Percentiles rank a stretch among this genome's conserved stretches.
Evolutionary conservation across 37 sponge, comb jelly and placozoan genomes (phyloP).

Genomic region (Hexactinellida sp.): DNA sequence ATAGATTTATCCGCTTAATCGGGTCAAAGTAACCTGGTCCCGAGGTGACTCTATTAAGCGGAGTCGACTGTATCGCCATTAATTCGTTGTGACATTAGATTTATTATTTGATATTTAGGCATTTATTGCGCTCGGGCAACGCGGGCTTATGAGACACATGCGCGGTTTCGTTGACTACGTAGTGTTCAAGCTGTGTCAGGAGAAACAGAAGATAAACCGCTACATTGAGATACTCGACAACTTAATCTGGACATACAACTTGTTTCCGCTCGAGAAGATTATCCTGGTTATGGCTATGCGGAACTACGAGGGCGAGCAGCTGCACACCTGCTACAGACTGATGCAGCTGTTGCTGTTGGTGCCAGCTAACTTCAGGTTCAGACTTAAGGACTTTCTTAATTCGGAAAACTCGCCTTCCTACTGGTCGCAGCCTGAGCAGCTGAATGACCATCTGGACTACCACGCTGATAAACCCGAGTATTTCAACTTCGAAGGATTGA

Average conservation of each 20-base stretch:
- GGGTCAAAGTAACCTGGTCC: no score
- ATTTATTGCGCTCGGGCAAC: background rate
- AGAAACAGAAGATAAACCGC: background rate
- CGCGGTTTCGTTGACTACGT: background rate
- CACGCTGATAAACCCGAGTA: conserved; percentile 1
- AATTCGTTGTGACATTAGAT: no score
- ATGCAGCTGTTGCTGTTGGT: conserved; percentile 32
- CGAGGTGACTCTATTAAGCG: no score
- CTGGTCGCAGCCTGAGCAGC: background rate
- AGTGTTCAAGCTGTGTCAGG: background rate
- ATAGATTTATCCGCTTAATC: no score
- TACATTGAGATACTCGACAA: conserved; percentile 27
- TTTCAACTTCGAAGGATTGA: background rate
- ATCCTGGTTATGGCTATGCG: conserved; percentile 54
- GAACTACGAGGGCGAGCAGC: conserved; percentile 32
- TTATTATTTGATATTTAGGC: conserved; percentile 3
- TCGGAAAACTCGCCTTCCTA: background rate
- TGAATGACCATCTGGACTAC: background rate
- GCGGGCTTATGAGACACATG: background rate
- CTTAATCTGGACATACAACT: conserved; percentile 65
- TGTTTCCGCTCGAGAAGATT: conserved; percentile 56
- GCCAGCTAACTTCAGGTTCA: conserved; percentile 24
- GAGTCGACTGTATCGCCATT: no score
- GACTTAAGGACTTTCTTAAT: conserved; percentile 36
- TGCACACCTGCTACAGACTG: conserved; percentile 28